phyloP scores from a whole-genome alignment of 2,113 vertebrate species.

The Irena cyanogastra region DNA sequence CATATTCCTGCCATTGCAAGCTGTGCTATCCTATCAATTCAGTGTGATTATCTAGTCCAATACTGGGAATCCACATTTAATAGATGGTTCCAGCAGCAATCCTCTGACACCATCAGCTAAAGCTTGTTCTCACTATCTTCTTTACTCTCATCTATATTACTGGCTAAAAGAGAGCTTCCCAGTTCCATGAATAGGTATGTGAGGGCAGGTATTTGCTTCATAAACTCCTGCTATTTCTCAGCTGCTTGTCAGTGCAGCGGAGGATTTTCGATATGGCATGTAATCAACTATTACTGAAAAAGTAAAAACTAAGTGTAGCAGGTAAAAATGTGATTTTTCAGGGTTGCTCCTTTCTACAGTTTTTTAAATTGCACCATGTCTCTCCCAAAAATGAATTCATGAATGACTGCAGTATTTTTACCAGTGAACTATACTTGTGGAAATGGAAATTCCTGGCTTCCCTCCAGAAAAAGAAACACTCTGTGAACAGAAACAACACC shows the following conservation, averaged over 20 bases:
- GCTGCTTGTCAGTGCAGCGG: background rate
- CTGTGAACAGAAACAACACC: background rate
- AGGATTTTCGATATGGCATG: background rate
- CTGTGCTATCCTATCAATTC: slow-evolving; percentile 42
- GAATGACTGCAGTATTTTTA: background rate
- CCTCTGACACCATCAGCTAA: slow-evolving; percentile 38
- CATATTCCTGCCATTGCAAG: slow-evolving; percentile 12
- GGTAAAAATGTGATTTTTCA: slow-evolving; percentile 28
- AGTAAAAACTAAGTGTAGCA: slow-evolving; percentile 21
- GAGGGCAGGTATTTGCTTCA: slow-evolving; percentile 19
- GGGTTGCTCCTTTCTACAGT: slow-evolving; percentile 4
- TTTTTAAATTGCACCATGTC: slow-evolving; percentile 23
- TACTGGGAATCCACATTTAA: slow-evolving; percentile 33
- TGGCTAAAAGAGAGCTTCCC: slow-evolving; percentile 18
- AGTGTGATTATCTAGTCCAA: slow-evolving; percentile 44
- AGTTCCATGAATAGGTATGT: background rate
- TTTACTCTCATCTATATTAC: slow-evolving; percentile 33
- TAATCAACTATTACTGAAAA: slow-evolving; percentile 28
- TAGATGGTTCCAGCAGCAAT: slow-evolving; percentile 47
- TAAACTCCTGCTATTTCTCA: slow-evolving; percentile 35
- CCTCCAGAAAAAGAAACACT: background rate
- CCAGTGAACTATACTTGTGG: background rate
- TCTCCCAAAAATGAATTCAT: background rate
- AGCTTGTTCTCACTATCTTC: slow-evolving; percentile 25
- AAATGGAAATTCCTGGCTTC: background rate